Evolutionary conservation across 2,888 invertebrate species (phyloP).

Genomic region (Vesta saturnalis): DNA sequence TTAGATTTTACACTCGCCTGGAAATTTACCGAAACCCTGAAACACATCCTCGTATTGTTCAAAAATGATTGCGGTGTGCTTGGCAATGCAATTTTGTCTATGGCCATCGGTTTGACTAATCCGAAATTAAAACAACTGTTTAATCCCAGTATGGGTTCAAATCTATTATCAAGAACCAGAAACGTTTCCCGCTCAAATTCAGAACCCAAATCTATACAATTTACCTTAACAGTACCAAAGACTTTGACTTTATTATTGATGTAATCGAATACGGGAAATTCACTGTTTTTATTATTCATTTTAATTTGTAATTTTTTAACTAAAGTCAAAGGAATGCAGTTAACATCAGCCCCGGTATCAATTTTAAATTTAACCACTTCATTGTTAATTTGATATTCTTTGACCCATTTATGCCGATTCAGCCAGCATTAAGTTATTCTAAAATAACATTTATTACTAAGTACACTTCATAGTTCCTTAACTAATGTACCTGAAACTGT

Average conservation of each 20-base stretch:
- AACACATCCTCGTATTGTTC: neutral
- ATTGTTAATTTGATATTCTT: neutral
- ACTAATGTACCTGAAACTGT: neutral
- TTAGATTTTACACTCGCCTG: neutral
- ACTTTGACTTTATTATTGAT: neutral
- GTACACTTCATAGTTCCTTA: neutral
- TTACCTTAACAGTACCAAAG: neutral
- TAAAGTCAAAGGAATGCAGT: neutral
- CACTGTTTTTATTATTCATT: neutral
- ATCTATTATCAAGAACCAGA: neutral
- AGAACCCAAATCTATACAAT: neutral
- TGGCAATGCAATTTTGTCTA: neutral
- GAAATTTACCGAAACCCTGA: neutral
- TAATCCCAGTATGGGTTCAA: constrained; percentile 5
- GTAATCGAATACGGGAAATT: neutral
- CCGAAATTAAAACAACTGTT: neutral
- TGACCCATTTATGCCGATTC: neutral
- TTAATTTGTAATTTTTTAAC: neutral
- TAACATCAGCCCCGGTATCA: neutral
- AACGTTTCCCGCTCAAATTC: neutral
- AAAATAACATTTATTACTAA: neutral
- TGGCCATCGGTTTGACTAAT: constrained; percentile 4
- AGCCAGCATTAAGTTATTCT: neutral
- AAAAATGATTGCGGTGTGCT: neutral
- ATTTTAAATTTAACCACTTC: neutral